phyloP scores from a whole-genome alignment of 53 echinoderm and acorn worm species.

The Antedon mediterranea region DNA sequence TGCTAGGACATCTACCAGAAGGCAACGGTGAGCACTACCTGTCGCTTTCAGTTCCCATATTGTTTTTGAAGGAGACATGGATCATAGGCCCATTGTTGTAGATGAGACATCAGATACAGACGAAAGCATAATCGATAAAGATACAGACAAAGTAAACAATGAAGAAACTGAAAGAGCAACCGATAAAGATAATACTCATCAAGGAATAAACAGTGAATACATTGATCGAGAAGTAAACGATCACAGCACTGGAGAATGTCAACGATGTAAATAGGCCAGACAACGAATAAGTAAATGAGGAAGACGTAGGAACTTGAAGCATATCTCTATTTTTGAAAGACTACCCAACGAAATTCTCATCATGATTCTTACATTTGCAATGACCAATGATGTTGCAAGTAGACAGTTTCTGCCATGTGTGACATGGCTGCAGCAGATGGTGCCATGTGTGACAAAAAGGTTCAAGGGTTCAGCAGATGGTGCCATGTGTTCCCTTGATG shows the following conservation, averaged over 20 bases:
- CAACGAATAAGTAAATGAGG: background rate
- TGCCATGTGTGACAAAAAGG: too few species aligned
- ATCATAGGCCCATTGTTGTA: background rate
- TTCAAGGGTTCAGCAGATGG: too few species aligned
- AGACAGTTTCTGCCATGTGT: constrained; percentile 7
- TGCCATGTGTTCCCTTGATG: too few species aligned
- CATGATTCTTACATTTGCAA: background rate
- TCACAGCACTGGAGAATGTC: background rate
- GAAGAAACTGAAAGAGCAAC: background rate
- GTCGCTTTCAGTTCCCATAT: constrained; percentile 18
- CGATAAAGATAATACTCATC: too few species aligned
- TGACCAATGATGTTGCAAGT: constrained; percentile 3
- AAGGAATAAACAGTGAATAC: background rate
- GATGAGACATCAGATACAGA: background rate
- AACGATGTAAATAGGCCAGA: background rate
- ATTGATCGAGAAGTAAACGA: background rate
- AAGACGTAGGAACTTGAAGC: background rate
- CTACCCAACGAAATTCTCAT: too few species aligned
- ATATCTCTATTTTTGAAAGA: background rate
- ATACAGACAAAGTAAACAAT: background rate
- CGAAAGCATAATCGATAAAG: background rate
- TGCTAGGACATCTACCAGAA: too few species aligned
- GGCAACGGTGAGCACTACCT: too few species aligned
- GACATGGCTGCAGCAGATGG: too few species aligned
- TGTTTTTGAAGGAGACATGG: constrained; percentile 8